Conservation (phyloP, 1,140 invertebrate species). For the Drosophila dunni region DNA sequence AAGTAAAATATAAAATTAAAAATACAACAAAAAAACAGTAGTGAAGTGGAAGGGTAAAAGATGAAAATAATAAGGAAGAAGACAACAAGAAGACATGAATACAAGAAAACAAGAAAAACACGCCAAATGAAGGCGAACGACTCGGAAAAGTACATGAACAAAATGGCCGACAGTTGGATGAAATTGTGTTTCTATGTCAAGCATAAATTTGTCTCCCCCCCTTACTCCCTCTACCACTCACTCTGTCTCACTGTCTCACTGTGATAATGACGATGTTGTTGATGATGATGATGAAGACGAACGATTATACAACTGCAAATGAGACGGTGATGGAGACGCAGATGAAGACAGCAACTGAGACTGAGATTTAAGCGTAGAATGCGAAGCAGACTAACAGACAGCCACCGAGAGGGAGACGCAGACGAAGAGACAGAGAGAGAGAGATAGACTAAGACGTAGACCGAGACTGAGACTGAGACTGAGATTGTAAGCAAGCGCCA, state of each 20-base stretch:
- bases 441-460: background rate
- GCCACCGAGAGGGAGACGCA: background rate
- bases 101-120: slow-evolving; percentile 35
- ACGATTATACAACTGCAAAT: slow-evolving; percentile 61
- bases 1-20: background rate
- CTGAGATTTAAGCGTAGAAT: background rate
- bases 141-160: slow-evolving; percentile 55
- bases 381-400: background rate
- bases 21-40: slow-evolving; percentile 67
- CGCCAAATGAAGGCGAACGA: slow-evolving; percentile 31
- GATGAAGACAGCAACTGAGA: slow-evolving; percentile 3
- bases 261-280: slow-evolving; percentile 52
- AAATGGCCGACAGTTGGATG: slow-evolving; percentile 72
- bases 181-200: slow-evolving; percentile 83
- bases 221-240: slow-evolving; percentile 28
- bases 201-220: slow-evolving; percentile 67
- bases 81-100: slow-evolving; percentile 32
- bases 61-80: background rate
- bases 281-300: slow-evolving; percentile 65
- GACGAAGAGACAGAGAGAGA: no score
- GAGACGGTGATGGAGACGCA: slow-evolving; percentile 13
- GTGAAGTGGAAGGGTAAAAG: background rate
- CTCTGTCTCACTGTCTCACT: slow-evolving; percentile 5
- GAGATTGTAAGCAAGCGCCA: slow-evolving; percentile 4
- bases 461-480: background rate